A percentile compares a stretch with the other conserved stretches of the same genome.
These are phyloP conservation scores for Oscarella lobularis DNA, from an alignment of 37 sponge, comb jelly and placozoan genomes.

Conservation along the genomic window DNA sequence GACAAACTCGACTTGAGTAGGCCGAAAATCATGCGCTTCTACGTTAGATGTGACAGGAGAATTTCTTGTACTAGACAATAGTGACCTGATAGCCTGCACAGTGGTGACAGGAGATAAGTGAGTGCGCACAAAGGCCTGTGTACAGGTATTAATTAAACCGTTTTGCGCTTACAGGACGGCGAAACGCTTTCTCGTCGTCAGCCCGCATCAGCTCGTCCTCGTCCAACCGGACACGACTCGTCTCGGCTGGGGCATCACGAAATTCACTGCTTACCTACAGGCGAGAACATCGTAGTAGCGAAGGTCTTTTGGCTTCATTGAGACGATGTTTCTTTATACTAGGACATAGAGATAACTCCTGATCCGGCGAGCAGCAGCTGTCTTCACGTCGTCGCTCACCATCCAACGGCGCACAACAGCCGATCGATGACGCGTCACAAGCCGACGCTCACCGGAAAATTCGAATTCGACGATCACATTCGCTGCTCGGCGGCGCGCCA, in stretches of 20 bases:
- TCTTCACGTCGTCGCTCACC: conserved; percentile 41
- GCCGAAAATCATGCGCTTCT: conserved; percentile 8
- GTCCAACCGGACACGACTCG: conserved; percentile 72
- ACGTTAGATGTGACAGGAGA: neutral
- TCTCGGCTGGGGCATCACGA: conserved; percentile 70
- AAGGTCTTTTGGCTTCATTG: too few species aligned
- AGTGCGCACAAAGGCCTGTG: neutral
- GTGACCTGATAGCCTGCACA: conserved; percentile 58
- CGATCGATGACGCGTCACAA: neutral
- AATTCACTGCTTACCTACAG: conserved; percentile 72
- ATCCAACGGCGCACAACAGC: conserved; percentile 4
- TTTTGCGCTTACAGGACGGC: neutral
- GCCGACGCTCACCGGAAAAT: conserved; percentile 47
- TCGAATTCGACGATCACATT: conserved; percentile 78
- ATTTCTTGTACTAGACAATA: conserved; percentile 26
- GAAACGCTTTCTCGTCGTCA: conserved; percentile 71
- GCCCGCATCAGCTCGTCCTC: conserved; percentile 63
- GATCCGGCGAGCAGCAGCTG: conserved; percentile 54
- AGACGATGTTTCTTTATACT: neutral
- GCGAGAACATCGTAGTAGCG: conserved; percentile 2
- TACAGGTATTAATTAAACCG: neutral
- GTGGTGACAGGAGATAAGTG: conserved; percentile 46
- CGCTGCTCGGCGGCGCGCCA: conserved; percentile 65
- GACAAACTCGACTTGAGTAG: conserved; percentile 54
- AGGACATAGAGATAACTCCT: conserved; percentile 57